Base-by-base conservation (phyloP, 2,797 vertebrate genomes). In the Chaetodon trifasciatus region DNA sequence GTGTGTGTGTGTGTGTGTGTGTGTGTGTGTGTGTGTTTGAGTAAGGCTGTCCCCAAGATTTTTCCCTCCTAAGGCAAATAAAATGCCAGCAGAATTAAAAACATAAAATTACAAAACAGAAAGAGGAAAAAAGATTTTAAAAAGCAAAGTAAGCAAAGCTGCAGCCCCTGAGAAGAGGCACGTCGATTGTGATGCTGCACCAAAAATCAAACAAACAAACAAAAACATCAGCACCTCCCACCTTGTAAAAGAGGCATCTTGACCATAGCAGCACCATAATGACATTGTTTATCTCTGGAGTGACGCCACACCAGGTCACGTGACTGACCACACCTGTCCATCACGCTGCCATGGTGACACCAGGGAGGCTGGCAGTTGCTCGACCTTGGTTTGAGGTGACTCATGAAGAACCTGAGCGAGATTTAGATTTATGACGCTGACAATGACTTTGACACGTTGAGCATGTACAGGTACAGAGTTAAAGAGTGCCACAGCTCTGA, bases 21-120 rank as follows among this genome's bases (percentile, higher is more conserved):
- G 24, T 28, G 23, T 40, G 40, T 57, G 71, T 57, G 35, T 52
- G 55, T 53, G 46, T 37, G 66, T 28, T 42, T 6, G 64, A 24
- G 58, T 82, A 83, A 85, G 75, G 84, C 49, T 42, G 61, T 39
- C 67, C 61, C 61, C 72, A 50, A 56, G 58, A 60, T 64, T 79
- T 63, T 56, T 49, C 75, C 70, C 32, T 56, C 74, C 46, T 64
- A 84, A 90, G 86, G 82, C 82, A 79, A 90, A 89, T 63, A 71
- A 79, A 84, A 92, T 69, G 28, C 63, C 72, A 72, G 63, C 85
- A 78, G 76, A 89, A 84, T 91, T 89, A 92, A 94, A 94, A 93
- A 86, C 76, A 78, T 56, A 76, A 85, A 84, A 88, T 75, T 85
- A 85, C 47, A 86, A 79, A 86, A 81, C 24, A 69, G 1, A 57